A percentile compares a stretch with the other conserved stretches of the same genome.
Conservation (phyloP, 2,113 vertebrate genomes). For the Pygathrix nemaeus region DNA sequence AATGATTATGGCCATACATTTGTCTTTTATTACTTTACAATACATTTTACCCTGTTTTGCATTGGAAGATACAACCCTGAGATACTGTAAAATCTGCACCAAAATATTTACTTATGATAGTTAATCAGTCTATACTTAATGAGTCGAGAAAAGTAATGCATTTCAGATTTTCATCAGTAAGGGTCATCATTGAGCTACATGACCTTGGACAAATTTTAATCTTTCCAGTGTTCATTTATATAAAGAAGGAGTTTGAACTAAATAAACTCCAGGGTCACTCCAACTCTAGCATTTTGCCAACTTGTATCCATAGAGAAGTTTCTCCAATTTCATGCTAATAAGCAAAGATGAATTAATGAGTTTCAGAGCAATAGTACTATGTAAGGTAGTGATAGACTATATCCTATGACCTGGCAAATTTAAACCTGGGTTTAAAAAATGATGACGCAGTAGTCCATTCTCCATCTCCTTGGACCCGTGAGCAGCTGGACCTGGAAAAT, state of each 20-base stretch:
- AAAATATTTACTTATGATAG: neutral
- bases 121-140: neutral
- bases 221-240: neutral
- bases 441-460: neutral
- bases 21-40: neutral
- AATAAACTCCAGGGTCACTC: neutral
- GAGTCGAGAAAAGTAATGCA: neutral
- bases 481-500: neutral
- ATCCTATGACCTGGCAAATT: neutral
- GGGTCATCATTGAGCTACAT: neutral
- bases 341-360: neutral
- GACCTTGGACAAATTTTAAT: neutral
- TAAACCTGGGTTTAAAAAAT: neutral
- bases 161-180: conserved; percentile 11
- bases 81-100: neutral
- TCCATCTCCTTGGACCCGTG: neutral
- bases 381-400: neutral
- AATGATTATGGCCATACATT: neutral
- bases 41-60: neutral
- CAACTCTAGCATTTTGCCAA: neutral
- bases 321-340: neutral
- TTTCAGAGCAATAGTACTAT: neutral
- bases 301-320: neutral
- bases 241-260: neutral
- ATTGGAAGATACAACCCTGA: neutral